Evolutionary conservation across 1,140 invertebrate genomes (phyloP).

Genomic region (Latrodectus geometricus): DNA sequence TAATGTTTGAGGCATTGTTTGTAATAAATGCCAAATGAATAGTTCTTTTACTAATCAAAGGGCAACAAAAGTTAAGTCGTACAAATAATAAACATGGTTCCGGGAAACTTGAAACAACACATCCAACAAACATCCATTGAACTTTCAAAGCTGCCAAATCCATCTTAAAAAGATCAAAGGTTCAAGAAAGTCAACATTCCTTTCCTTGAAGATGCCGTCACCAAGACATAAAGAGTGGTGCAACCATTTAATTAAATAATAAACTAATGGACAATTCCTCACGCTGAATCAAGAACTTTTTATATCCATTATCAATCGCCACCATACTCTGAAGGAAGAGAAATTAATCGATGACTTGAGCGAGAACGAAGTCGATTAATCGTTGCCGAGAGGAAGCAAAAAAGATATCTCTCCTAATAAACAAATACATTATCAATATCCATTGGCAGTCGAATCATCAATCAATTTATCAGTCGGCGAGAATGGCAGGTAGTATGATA

Average conservation of each 20-base stretch:
- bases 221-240: neutral
- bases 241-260: conserved; percentile 36
- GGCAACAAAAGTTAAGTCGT: too few relatives aligned
- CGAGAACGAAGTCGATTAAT: conserved; percentile 36
- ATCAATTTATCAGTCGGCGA: conserved; percentile 55
- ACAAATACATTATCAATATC: conserved; percentile 61
- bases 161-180: too few relatives aligned
- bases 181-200: too few relatives aligned
- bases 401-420: conserved; percentile 48
- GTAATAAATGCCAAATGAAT: too few relatives aligned
- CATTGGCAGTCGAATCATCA: conserved; percentile 49
- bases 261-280: conserved; percentile 16
- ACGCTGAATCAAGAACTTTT: conserved; percentile 12
- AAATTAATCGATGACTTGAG: conserved; percentile 42
- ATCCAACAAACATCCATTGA: too few relatives aligned
- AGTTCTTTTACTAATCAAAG: too few relatives aligned
- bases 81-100: too few relatives aligned
- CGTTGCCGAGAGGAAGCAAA: conserved; percentile 1
- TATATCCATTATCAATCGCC: conserved; percentile 30
- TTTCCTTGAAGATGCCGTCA: too few relatives aligned
- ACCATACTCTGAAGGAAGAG: conserved; percentile 1
- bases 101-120: too few relatives aligned
- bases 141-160: too few relatives aligned
- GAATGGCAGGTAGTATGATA: conserved; percentile 53
- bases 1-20: too few relatives aligned